Evolutionary conservation across 2,797 vertebrate genomes (phyloP).

Genomic region (Hozukius guyotensis): DNA sequence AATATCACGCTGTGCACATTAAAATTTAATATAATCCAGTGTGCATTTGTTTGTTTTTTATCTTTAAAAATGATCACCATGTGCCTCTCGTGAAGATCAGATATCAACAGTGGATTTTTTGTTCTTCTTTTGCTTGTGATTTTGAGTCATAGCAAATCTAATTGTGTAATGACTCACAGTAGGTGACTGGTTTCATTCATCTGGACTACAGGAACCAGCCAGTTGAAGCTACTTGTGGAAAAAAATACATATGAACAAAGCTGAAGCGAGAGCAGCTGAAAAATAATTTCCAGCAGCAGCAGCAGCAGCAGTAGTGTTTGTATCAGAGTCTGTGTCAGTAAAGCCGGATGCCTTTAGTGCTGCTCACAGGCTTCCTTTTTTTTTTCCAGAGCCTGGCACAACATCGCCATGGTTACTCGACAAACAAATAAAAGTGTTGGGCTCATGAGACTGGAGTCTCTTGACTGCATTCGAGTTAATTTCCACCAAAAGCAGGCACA

Average conservation of each 20-base stretch:
- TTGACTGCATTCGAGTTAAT: constrained; percentile 32
- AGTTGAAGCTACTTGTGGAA: constrained; percentile 23
- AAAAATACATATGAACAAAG: constrained; percentile 9
- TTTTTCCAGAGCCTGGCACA: constrained; percentile 41
- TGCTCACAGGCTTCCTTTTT: constrained; percentile 29
- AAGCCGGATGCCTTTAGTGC: constrained; percentile 10
- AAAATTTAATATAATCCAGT: constrained; percentile 78
- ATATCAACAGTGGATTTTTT: constrained; percentile 25
- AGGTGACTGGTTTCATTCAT: constrained; percentile 42
- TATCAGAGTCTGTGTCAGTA: neutral
- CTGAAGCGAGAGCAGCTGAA: constrained; percentile 18
- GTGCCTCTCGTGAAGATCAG: neutral
- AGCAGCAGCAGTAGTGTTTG: neutral
- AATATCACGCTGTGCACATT: constrained; percentile 85
- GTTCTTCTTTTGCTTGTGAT: constrained; percentile 48
- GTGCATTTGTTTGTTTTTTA: constrained; percentile 33
- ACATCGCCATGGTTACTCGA: constrained; percentile 53
- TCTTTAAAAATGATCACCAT: neutral
- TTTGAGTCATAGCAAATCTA: constrained; percentile 57
- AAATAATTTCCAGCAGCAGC: constrained; percentile 40
- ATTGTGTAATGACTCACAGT: constrained; percentile 30
- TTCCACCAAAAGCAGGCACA: constrained; percentile 25
- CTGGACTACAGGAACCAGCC: neutral
- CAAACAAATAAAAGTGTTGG: constrained; percentile 61
- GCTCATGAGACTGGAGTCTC: constrained; percentile 24